Percentiles rank a stretch among this genome's conserved stretches.
Evolutionary conservation across 2,797 vertebrate genomes (phyloP).

Genomic region (Urosaurus nigricauda): DNA sequence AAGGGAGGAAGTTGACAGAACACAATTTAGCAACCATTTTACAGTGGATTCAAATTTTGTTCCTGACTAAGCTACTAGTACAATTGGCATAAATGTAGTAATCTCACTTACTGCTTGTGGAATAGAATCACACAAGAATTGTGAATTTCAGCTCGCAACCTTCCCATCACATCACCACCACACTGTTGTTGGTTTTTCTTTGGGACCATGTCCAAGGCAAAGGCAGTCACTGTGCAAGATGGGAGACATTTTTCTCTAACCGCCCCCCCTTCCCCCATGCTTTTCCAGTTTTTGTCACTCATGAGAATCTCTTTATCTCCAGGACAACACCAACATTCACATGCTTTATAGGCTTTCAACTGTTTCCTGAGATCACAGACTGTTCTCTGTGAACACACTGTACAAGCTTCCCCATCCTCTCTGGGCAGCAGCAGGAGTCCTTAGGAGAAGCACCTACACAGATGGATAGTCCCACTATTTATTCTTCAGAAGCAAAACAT

Average conservation of each 20-base stretch:
- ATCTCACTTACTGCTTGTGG: too few relatives aligned
- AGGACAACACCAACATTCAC: slow-evolving; percentile 4
- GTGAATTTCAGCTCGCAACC: not conserved
- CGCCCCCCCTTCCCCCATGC: not conserved
- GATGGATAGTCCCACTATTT: not conserved
- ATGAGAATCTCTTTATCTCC: not conserved
- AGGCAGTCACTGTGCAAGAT: not conserved
- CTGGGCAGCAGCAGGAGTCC: not conserved
- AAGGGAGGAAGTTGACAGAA: too few relatives aligned
- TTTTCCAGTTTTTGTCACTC: not conserved
- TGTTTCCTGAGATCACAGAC: too few relatives aligned
- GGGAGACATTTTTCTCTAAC: not conserved
- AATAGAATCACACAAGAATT: not conserved
- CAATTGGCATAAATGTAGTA: not conserved
- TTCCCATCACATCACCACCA: not conserved
- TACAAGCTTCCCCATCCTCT: not conserved
- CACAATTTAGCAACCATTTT: too few relatives aligned
- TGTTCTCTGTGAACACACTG: not conserved
- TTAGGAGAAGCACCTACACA: not conserved
- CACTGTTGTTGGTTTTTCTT: not conserved
- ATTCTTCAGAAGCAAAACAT: not conserved
- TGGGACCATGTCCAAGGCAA: not conserved
- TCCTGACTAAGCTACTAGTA: not conserved
- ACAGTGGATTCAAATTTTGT: not conserved
- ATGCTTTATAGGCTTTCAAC: not conserved